These are phyloP conservation scores for Sminthopsis crassicaudata DNA, from an alignment of 2,113 vertebrate genomes.

Conservation along the genomic window DNA sequence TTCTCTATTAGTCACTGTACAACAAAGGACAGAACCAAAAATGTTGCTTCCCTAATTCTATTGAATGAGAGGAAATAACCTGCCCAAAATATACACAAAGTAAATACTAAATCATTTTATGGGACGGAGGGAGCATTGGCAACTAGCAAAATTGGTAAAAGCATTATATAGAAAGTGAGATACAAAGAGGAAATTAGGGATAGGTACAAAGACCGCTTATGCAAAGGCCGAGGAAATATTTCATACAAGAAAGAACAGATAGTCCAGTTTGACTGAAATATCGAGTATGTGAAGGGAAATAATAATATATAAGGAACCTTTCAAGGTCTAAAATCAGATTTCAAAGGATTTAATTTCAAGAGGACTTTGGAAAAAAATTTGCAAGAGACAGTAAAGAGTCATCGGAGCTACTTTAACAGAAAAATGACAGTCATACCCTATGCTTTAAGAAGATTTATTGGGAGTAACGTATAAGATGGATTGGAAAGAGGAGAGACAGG, in stretches of 20 bases:
- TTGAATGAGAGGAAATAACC: not conserved
- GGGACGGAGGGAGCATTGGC: not conserved
- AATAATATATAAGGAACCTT: not conserved
- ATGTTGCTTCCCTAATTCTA: not conserved
- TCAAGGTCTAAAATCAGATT: not conserved
- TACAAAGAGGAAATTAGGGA: not conserved
- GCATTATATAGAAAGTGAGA: not conserved
- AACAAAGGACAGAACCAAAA: not conserved
- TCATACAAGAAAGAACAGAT: not conserved
- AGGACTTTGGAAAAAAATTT: not conserved
- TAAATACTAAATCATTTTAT: not conserved
- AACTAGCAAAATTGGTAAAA: not conserved
- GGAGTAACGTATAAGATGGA: not conserved
- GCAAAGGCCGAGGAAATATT: not conserved
- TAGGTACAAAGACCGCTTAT: not conserved
- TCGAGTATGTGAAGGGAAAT: not conserved
- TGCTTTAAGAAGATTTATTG: not conserved
- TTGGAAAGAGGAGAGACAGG: not conserved
- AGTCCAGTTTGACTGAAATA: not conserved
- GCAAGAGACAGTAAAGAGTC: not conserved
- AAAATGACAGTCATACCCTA: not conserved
- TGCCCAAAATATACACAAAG: not conserved
- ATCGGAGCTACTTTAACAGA: not conserved
- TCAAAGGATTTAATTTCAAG: not conserved
- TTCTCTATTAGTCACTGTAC: not conserved